Percentiles rank a stretch among this genome's conserved stretches.
These are phyloP conservation scores for Brachypalpus laphriformis DNA, from an alignment of 2,888 invertebrate species.

Conservation along the genomic window DNA sequence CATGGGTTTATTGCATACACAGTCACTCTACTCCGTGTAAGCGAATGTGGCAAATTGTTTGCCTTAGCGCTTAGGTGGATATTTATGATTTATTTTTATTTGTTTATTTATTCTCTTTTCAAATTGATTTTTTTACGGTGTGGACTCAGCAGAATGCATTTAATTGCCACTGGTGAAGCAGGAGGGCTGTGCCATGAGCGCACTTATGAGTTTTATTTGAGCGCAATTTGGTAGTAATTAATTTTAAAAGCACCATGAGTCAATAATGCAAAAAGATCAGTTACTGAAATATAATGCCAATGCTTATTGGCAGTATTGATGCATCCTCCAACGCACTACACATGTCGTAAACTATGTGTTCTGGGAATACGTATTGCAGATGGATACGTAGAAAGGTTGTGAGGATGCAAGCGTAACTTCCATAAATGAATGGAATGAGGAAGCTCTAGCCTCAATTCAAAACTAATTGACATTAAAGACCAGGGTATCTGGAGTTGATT, in stretches of 20 bases:
- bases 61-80: conserved; percentile 60
- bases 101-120: conserved; percentile 35
- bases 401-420: no score
- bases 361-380: no score
- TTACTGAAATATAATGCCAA: no score
- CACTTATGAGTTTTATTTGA: conserved; percentile 7
- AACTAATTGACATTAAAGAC: no score
- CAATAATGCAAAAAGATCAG: conserved; percentile 5
- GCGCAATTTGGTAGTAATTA: conserved; percentile 15
- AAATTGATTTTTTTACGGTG: conserved; percentile 24
- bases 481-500: no score
- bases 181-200: background rate
- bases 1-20: conserved; percentile 22
- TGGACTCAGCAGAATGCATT: conserved; percentile 50
- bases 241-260: background rate
- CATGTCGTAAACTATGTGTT: no score
- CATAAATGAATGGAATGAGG: no score
- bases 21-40: conserved; percentile 27
- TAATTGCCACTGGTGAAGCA: conserved; percentile 35
- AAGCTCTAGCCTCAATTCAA: no score
- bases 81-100: conserved; percentile 68
- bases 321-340: no score
- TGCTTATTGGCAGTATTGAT: no score
- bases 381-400: no score
- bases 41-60: conserved; percentile 65